Conservation (phyloP, 2,113 vertebrate genomes). For the Zeus faber region DNA sequence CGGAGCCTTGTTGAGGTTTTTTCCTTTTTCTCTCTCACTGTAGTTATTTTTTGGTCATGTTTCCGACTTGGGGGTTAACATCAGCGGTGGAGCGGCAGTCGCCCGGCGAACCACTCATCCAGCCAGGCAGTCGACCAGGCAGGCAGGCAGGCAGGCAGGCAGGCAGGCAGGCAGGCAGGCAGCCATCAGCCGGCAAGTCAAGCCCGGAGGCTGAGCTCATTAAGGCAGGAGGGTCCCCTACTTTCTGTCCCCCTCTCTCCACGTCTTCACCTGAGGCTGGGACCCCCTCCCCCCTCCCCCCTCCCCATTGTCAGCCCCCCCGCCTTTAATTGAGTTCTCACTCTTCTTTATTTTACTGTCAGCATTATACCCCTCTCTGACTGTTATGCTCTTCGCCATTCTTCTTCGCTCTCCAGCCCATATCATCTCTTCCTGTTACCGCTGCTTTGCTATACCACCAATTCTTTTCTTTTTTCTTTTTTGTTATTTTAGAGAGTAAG, state of each 20-base stretch:
- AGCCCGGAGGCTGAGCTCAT: conserved; percentile 71
- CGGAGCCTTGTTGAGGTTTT: too few species aligned
- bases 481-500: conserved; percentile 83
- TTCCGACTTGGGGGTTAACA: neutral
- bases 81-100: conserved; percentile 1
- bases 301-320: conserved; percentile 82
- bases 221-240: conserved; percentile 65
- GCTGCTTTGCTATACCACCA: conserved; percentile 39
- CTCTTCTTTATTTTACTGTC: conserved; percentile 82
- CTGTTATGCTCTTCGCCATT: conserved; percentile 64
- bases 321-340: conserved; percentile 88
- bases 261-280: conserved; percentile 50
- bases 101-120: neutral
- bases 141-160: conserved; percentile 41
- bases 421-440: conserved; percentile 42
- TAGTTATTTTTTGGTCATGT: too few species aligned
- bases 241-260: conserved; percentile 43
- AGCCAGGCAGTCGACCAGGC: conserved; percentile 29
- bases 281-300: conserved; percentile 48
- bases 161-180: conserved; percentile 46
- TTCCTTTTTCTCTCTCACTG: too few species aligned
- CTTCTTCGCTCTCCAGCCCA: conserved; percentile 43
- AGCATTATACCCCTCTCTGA: conserved; percentile 70
- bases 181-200: conserved; percentile 50
- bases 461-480: conserved; percentile 56